A percentile compares a stretch with the other conserved stretches of the same genome.
These are phyloP conservation scores for Rhinophrynus dorsalis DNA, from an alignment of 2,797 vertebrate species.

Conservation along the genomic window DNA sequence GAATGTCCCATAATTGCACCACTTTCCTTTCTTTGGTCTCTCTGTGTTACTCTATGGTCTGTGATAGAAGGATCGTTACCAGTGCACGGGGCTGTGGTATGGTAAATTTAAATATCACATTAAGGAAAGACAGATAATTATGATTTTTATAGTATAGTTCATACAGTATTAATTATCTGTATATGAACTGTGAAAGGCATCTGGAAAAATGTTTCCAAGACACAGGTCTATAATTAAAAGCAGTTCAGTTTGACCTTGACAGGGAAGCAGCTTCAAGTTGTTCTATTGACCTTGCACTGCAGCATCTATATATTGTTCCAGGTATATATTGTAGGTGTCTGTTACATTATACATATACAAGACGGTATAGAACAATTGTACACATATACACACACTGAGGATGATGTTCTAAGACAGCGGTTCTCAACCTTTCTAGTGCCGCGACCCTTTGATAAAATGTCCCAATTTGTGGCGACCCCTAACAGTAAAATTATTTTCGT, in stretches of 20 bases:
- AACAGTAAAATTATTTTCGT: too few relatives aligned
- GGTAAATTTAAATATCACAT: background rate
- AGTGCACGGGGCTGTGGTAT: too few relatives aligned
- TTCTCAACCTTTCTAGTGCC: too few relatives aligned
- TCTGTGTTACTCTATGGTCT: too few relatives aligned
- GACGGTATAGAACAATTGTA: background rate
- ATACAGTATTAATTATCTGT: background rate
- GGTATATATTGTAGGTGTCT: background rate
- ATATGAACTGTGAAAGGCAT: background rate
- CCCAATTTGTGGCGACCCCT: too few relatives aligned
- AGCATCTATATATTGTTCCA: background rate
- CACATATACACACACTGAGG: too few relatives aligned
- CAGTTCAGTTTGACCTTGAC: background rate
- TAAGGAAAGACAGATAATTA: background rate
- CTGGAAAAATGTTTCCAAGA: background rate
- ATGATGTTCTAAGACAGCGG: too few relatives aligned
- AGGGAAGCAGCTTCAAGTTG: too few relatives aligned
- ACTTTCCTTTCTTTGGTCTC: too few relatives aligned
- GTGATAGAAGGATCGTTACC: too few relatives aligned
- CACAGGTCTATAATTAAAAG: background rate
- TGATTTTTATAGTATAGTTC: background rate
- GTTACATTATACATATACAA: slow-evolving; percentile 17
- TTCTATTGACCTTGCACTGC: background rate
- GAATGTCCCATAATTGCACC: too few relatives aligned
- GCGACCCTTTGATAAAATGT: too few relatives aligned